These are phyloP conservation scores for Acropora tenuis DNA, from an alignment of 64 coral and sea anemone species.

Conservation along the genomic window DNA sequence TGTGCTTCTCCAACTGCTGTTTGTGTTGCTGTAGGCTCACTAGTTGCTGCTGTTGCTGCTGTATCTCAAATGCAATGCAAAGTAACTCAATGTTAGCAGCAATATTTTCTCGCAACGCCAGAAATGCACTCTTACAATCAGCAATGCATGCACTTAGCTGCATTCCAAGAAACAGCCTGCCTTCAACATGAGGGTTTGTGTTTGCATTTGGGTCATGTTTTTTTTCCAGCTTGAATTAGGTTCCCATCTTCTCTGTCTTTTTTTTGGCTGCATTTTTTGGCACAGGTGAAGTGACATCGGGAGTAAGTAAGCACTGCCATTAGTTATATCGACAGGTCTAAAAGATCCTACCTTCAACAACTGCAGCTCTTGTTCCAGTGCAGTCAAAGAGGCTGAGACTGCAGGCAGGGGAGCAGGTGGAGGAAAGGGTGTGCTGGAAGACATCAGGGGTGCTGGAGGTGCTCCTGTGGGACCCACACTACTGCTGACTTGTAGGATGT, in stretches of 20 bases:
- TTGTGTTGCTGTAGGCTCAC: slow-evolving; percentile 85
- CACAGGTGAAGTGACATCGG: too few relatives aligned
- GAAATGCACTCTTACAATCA: too few relatives aligned
- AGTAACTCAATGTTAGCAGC: slow-evolving; percentile 15
- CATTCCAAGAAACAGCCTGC: too few relatives aligned
- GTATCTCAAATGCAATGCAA: neutral
- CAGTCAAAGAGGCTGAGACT: slow-evolving; percentile 59
- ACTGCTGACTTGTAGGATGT: slow-evolving; percentile 33
- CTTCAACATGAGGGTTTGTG: too few relatives aligned
- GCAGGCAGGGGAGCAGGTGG: slow-evolving; percentile 48
- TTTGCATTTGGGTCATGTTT: too few relatives aligned
- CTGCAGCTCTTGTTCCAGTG: slow-evolving; percentile 71
- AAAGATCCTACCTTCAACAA: slow-evolving; percentile 17
- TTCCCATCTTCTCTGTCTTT: too few relatives aligned
- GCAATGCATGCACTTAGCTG: too few relatives aligned
- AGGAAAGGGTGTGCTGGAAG: slow-evolving; percentile 14
- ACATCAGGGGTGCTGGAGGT: slow-evolving; percentile 22
- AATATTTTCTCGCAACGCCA: too few relatives aligned
- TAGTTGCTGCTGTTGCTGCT: slow-evolving; percentile 92
- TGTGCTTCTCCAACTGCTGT: slow-evolving; percentile 96
- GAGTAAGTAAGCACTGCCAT: too few relatives aligned
- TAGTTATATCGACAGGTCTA: neutral
- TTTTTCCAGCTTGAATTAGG: too few relatives aligned
- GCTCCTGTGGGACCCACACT: slow-evolving; percentile 36
- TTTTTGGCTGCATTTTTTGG: too few relatives aligned